Evolutionary conservation across 2,113 vertebrate species (phyloP), one percentile per base, ranked within the genome.

Genomic region (Nicator chloris): DNA sequence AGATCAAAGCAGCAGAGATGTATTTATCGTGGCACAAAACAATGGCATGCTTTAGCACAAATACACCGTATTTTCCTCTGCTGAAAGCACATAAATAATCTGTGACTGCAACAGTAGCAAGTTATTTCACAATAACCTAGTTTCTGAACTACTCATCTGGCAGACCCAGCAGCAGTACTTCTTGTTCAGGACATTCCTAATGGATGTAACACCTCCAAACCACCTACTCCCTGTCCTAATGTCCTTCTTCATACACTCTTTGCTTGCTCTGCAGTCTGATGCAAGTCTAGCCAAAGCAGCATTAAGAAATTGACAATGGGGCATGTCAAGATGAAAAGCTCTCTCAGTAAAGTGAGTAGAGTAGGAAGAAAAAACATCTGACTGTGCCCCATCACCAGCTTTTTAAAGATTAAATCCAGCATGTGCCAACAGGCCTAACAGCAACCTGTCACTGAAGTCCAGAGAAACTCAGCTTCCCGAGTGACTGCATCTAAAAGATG

Each of bases 391-490:
- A 83, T 61, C 72, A 61, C 57, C 59, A 56, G 20, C 15, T 73
- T 93, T 78, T 90, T 53, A 37, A 93, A 90, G 71, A 83, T 78
- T 71, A 90, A 92, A 94, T 71, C 85, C 64, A 86, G 33, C 54
- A 70, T 63, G 82, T 59, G 75, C 47, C 76, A 86, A 71, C 4
- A 0, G 37, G 82, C 82, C 82, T 71, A 71, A 94, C 7, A 96
- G 51, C 56, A 94, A 51, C 60, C 40, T 88, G 88, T 30, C 94
- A 86, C 79, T 42, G 45, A 95, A 90, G 72, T 64, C 64, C 94
- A 86, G 82, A 80, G 60, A 75, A 90, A 90, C 28, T 63, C 64
- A 57, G 18, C 69, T 88, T 79, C 56, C 70, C 0, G 1, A 88
- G 40, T 17, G n/a, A 85, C 60, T 83, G 51, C 51, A 60, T 68